Percentiles rank a stretch among this genome's conserved stretches.
Evolutionary conservation across 2,113 vertebrate species (phyloP).

Genomic region (Phasianus colchicus): DNA sequence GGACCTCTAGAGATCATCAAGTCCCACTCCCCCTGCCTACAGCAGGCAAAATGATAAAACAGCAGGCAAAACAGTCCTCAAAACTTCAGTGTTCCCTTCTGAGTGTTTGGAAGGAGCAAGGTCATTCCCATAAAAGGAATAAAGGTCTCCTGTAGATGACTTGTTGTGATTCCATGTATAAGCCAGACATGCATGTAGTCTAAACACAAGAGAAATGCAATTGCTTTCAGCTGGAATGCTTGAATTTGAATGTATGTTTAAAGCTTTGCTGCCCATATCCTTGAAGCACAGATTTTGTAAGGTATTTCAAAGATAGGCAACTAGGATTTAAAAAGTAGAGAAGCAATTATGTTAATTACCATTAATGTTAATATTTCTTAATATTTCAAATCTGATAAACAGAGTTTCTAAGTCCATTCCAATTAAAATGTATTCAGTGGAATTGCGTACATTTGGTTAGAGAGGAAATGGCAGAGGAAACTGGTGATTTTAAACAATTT

Average conservation of each 20-base stretch:
- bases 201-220: neutral
- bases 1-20: no score
- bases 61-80: neutral
- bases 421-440: neutral
- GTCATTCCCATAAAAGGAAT: neutral
- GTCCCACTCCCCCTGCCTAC: no score
- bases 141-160: neutral
- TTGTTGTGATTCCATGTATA: neutral
- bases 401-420: neutral
- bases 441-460: neutral
- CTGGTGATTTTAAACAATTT: neutral
- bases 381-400: neutral
- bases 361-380: neutral
- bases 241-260: neutral
- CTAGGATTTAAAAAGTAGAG: neutral
- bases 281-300: neutral
- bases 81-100: neutral
- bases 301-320: neutral
- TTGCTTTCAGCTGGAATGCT: neutral
- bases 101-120: accelerated
- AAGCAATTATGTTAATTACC: neutral
- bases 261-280: neutral
- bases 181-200: neutral
- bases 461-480: neutral
- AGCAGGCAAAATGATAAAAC: neutral